Base-by-base conservation (phyloP, 2,113 vertebrate species). In the Corynorhinus townsendii region DNA sequence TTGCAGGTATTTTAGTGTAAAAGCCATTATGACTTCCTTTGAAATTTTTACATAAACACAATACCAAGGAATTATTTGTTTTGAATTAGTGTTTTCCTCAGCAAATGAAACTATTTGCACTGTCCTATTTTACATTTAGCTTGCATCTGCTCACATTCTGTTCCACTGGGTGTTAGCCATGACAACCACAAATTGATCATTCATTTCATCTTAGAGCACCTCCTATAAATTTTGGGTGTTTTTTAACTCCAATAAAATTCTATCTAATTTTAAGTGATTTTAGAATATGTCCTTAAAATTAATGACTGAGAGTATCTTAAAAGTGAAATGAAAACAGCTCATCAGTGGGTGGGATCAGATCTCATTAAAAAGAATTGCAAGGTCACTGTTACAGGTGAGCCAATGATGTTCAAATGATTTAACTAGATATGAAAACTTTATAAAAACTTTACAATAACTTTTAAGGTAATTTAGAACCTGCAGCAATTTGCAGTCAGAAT, bases 1-100 rank as follows among this genome's bases (percentile, higher is more conserved):
- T 38, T 77, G 35, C 9, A 83, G 47, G 80, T 62, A 79, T 90
- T 93, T 89, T 92, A 89, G 54, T 91, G 90, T 83, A 90, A 91
- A 43, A 89, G 5, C 15, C 43, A 90, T 56, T 92, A 68, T 62
- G 15, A 93, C 33, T 86, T 91, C 45, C 45, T 84, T 83, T 40
- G 73, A 85, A 15, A 76, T 52, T 71, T 94, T 95, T 73, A 83
- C 80, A 52, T 77, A 83, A 62, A 83, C 35, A 73, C 8, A 91
- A 95, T 94, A 64, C 35, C n/a, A 95, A 95, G 8, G 49, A 88
- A 91, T 40, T 80, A 68, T 64, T 77, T 64, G 54, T 72, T 91
- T 47, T 73, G 35, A 90, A 90, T 90, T 81, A 84, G 43, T 85
- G 35, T 56, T 95, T 95, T 93, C 59, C 45, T 90, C 47, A 81